Conservation (phyloP, 2,113 vertebrate genomes). For the Collichthys lucidus region DNA sequence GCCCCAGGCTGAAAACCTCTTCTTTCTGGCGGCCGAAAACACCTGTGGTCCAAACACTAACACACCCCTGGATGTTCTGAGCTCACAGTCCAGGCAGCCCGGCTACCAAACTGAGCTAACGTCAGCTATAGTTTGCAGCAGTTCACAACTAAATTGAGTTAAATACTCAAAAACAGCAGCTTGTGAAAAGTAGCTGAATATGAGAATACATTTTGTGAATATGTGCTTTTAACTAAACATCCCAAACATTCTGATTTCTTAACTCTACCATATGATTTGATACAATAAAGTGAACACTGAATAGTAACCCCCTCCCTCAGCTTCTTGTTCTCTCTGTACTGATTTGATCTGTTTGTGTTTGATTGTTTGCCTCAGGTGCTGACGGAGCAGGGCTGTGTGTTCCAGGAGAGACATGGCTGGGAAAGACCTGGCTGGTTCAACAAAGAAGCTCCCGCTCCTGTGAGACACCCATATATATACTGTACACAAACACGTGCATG, state of each 20-base stretch:
- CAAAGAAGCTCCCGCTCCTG: conserved; percentile 84
- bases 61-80: no score
- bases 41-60: no score
- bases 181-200: not conserved
- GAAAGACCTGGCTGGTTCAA: conserved; percentile 97
- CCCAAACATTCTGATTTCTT: not conserved
- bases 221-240: not conserved
- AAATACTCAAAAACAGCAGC: no score
- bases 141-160: no score
- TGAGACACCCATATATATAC: conserved; percentile 74
- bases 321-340: not conserved
- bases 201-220: not conserved
- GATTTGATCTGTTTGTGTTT: not conserved
- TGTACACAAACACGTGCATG: not conserved
- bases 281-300: not conserved
- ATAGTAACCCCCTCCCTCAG: not conserved
- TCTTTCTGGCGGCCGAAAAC: no score
- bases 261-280: not conserved
- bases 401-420: conserved; percentile 97
- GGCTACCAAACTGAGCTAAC: no score
- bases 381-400: conserved; percentile 90
- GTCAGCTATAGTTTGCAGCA: no score
- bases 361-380: conserved; percentile 86
- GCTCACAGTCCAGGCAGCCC: no score
- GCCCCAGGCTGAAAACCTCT: no score